Evolutionary conservation across 2,797 vertebrate species (phyloP), one percentile per base, ranked within the genome.

Genomic region (Cetoscarus ocellatus): DNA sequence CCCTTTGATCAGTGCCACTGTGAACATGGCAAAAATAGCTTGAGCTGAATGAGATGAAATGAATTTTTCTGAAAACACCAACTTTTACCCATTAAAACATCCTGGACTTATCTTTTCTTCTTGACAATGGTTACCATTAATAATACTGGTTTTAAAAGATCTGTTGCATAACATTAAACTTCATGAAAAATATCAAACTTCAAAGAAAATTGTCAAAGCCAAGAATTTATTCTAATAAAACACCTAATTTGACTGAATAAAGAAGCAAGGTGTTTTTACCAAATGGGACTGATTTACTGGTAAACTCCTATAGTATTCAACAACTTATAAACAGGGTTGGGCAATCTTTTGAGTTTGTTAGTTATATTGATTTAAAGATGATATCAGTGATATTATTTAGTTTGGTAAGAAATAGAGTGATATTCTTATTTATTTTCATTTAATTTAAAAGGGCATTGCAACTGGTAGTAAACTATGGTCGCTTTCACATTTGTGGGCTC

Each of bases 1-100:
- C 75, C 70, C 86, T 93, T 92, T 93, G 89, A 93, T 93, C 85
- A 90, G 49, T 82, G 66, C 76, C 63, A 72, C 67, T 62, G 57
- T 68, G 77, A 81, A 78, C 70, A 70, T 57, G 27, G 60, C 49
- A 83, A 86, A 86, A 88, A 87, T 69, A 75, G 68, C 74, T 71
- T 62, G n/a, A 38, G 56, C 66, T 77, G 63, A 85, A 80, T 75
- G 61, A 85, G 55, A 58, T 80, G 52, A 75, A 88, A 78, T 80
- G 6, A 73, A 79, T 77, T 84, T 27, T 27, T 73, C 40, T 73
- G 12, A 76, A 66, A 86, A 82, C 53, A 69, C 39, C 48, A 70
- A 66, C 60, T 70, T 79, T 80, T 77, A 64, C 14, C 38, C 52
- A 58, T 66, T 75, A 67, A 76, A 78, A 77, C 27, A 60, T 36